These are phyloP conservation scores for Loxodonta africana DNA, from an alignment of 2,113 vertebrate species.

Conservation along the genomic window DNA sequence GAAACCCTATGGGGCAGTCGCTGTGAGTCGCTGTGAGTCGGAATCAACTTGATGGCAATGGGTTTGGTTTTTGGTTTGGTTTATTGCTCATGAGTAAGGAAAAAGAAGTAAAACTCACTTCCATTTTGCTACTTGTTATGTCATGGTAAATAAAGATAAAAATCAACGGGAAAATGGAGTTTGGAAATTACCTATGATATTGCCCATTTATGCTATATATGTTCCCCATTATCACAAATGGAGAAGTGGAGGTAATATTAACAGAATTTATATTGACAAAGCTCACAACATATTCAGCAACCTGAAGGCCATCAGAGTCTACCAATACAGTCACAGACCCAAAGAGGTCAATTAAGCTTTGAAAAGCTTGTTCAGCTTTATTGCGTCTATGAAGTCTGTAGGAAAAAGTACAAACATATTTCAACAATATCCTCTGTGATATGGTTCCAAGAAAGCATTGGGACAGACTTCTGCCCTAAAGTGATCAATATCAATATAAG, in stretches of 20 bases:
- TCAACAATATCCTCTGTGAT: not conserved
- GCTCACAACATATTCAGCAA: not conserved
- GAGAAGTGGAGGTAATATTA: not conserved
- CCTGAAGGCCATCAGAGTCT: not conserved
- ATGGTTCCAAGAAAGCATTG: not conserved
- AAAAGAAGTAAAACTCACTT: not conserved
- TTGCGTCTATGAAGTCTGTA: not conserved
- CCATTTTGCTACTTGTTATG: not conserved
- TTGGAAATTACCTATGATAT: not conserved
- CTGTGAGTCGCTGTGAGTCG: too few relatives aligned
- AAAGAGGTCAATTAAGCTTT: not conserved
- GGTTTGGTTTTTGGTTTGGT: too few relatives aligned
- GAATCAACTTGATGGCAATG: too few relatives aligned
- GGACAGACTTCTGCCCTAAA: not conserved
- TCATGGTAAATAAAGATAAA: not conserved
- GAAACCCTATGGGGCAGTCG: too few relatives aligned
- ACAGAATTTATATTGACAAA: not conserved
- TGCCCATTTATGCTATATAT: rapidly evolving
- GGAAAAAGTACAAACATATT: not conserved
- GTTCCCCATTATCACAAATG: rapidly evolving
- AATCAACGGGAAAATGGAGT: not conserved
- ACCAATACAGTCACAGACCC: not conserved
- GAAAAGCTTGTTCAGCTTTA: not conserved
- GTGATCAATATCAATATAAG: too few relatives aligned
- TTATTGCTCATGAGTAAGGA: not conserved